Evolutionary conservation across 2,797 vertebrate species (phyloP).

Genomic region (Muscicapa striata): DNA sequence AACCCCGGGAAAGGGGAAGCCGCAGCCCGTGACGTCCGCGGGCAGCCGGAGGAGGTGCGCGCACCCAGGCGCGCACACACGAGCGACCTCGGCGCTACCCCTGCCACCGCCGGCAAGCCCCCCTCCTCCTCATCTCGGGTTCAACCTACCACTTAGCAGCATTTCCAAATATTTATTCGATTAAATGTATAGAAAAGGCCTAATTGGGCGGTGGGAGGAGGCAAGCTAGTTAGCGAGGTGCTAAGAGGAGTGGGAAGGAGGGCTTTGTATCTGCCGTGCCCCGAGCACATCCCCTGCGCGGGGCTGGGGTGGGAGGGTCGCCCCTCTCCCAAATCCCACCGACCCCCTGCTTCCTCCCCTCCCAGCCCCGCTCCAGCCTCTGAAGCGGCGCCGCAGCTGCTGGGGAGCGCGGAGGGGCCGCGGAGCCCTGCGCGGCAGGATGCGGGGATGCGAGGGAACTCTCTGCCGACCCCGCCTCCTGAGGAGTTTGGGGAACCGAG

Average conservation of each 20-base stretch:
- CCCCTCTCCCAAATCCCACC: not conserved
- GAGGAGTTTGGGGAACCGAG: not conserved
- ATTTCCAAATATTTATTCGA: constrained; percentile 46
- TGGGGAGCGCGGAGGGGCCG: not conserved
- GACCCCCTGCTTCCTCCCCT: not conserved
- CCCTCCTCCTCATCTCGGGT: not conserved
- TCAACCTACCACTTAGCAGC: constrained; percentile 10
- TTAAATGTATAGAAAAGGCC: constrained; percentile 11
- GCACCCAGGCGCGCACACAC: no score
- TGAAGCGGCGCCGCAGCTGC: not conserved
- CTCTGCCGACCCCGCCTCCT: not conserved
- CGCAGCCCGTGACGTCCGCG: not conserved
- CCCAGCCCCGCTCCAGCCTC: not conserved
- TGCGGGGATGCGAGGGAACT: not conserved
- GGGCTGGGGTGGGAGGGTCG: not conserved
- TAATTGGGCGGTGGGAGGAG: constrained; percentile 9
- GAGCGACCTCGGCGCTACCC: not conserved
- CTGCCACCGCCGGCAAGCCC: not conserved
- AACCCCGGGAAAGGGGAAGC: not conserved
- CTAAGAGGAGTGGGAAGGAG: not conserved
- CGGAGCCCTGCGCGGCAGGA: not conserved
- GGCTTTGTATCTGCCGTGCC: not conserved
- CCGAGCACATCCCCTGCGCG: not conserved
- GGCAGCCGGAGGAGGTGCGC: not conserved
- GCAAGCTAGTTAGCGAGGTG: not conserved